Percentiles rank a stretch among this genome's conserved stretches.
Conservation (phyloP, 2,888 invertebrate species). For the Andrena bucephala region DNA sequence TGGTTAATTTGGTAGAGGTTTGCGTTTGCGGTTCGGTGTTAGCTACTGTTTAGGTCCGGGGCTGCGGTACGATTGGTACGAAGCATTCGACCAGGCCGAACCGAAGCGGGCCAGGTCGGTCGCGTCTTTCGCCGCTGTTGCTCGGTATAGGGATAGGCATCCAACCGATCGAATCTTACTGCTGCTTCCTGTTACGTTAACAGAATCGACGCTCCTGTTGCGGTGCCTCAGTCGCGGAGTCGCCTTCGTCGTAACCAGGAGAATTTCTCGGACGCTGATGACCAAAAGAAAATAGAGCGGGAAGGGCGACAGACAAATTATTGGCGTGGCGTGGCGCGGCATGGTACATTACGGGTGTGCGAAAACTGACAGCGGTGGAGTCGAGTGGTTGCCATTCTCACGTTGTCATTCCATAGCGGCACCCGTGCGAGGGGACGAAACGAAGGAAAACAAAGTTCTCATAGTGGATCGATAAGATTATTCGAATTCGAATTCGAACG, state of each 20-base stretch:
- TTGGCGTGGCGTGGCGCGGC: constrained; percentile 38
- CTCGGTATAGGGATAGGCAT: too few relatives aligned
- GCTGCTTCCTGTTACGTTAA: constrained; percentile 15
- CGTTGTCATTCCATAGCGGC: not conserved
- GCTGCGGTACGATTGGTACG: constrained; percentile 29
- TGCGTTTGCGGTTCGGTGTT: constrained; percentile 33
- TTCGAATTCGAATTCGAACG: too few relatives aligned
- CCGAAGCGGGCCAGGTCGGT: not conserved
- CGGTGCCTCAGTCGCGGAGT: constrained; percentile 19
- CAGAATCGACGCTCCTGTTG: not conserved
- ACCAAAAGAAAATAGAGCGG: not conserved
- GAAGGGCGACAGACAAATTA: constrained; percentile 16
- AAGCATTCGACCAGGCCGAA: not conserved
- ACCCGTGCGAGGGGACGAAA: not conserved
- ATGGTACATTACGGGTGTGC: constrained; percentile 88
- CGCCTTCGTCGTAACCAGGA: constrained; percentile 12
- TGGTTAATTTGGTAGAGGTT: constrained; percentile 71
- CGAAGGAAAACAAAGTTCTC: not conserved
- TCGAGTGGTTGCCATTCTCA: constrained; percentile 73
- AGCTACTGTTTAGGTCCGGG: constrained; percentile 33
- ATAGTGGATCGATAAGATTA: not conserved
- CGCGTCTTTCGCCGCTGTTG: constrained; percentile 24
- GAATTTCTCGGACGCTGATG: not conserved
- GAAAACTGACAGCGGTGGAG: constrained; percentile 89
- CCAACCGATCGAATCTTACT: constrained; percentile 18